Evolutionary conservation across 2,888 invertebrate species (phyloP).

Genomic region (Apodemia zela): DNA sequence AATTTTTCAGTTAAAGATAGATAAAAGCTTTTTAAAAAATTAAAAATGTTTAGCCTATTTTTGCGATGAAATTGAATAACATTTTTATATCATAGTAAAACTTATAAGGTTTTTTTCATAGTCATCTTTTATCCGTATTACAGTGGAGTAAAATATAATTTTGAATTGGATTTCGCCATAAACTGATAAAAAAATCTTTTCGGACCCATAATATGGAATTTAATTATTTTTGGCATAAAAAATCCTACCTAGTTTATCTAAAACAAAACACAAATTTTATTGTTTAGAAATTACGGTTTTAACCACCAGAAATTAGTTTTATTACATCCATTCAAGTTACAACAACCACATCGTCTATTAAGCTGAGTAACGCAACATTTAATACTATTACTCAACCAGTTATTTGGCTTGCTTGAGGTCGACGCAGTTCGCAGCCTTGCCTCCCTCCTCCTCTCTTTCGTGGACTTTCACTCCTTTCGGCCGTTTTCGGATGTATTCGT

Average conservation of each 20-base stretch:
- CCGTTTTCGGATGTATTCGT: conserved; percentile 49
- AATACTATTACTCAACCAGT: conserved; percentile 70
- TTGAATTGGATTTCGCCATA: no score
- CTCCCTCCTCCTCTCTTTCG: conserved; percentile 34
- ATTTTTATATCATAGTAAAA: no score
- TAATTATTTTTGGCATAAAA: no score
- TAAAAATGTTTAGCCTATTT: no score
- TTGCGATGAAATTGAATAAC: no score
- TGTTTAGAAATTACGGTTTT: not conserved
- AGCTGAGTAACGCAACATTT: conserved; percentile 57
- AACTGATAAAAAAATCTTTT: no score
- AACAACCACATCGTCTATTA: conserved; percentile 44
- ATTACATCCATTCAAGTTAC: conserved; percentile 22
- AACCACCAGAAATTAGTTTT: conserved; percentile 21
- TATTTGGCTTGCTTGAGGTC: conserved; percentile 63
- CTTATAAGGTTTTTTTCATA: no score
- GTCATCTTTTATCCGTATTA: no score
- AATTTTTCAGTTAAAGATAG: no score
- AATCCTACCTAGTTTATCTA: not conserved
- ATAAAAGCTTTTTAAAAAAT: no score
- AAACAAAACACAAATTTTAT: not conserved
- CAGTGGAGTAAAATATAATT: no score
- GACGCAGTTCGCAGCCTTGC: conserved; percentile 71
- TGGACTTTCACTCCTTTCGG: conserved; percentile 60
- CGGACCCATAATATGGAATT: no score